Base-by-base conservation (phyloP, 1,140 invertebrate species). In the Aplysia californica region DNA sequence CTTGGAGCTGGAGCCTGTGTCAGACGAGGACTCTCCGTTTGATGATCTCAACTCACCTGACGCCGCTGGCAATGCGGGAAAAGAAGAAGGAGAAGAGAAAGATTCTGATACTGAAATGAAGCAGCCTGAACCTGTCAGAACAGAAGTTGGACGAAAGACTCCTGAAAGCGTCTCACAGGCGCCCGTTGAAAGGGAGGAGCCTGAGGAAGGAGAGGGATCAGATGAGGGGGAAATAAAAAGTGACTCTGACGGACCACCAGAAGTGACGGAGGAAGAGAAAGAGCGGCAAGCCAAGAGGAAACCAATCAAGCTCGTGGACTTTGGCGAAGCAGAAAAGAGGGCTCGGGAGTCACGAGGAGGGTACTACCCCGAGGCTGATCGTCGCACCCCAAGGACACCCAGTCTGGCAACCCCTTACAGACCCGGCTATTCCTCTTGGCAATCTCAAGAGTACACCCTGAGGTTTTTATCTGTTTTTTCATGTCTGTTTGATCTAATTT, bases 261-360 rank as follows among this genome's bases (percentile, higher is more conserved):
- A 65, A 56, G 33, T 6, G 21, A 66, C 35, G 15, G 39, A 58
- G 50, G 69, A 71, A 31, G 66, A 79, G 31, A 67, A 74, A 50
- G 79, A 77, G 33, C 61, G 76, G 26, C 21, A 56, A 21, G 65
- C 71, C 5, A 41, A 59, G 5, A 66, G 74, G 29, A 59, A 55
- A 38, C 77, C 77, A 20, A 78, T 82, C 50, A 74, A 77, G 55
- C 31, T 73, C n/a, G 80, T 82, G n/a, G 80, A 82, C 41, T 82
- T 82, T 61, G 80, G 80, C 5, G 78, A 80, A 39, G 80, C 80
- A n/a, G 80, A 69, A 31, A 72, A 78, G 38, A 77, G 73, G 31
- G 59, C 80, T 4, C 58, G 78, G 35, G 73, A 23, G 3, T 59
- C 3, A 10, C 31, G 56, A 1, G 44, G 50, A n/a, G 5, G n/a